phyloP scores from a whole-genome alignment of 92 coral and sea anemone species.

The Porites evermanni region DNA sequence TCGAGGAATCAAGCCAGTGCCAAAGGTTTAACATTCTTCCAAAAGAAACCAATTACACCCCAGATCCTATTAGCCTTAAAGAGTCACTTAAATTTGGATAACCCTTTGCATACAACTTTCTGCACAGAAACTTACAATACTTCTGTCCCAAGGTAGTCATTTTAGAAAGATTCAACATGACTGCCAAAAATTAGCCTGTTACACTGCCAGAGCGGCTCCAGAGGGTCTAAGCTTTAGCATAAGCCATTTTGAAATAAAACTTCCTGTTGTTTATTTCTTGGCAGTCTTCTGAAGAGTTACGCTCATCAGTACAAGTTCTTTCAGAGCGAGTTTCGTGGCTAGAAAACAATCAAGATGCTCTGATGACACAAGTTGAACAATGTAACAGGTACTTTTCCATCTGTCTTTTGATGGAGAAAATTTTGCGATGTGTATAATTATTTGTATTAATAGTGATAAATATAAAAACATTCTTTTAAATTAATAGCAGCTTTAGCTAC shows the following conservation, averaged over 20 bases:
- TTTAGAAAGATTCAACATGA: too few species aligned
- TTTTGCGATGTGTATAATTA: neutral
- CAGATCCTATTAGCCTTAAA: conserved; percentile 23
- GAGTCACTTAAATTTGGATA: neutral
- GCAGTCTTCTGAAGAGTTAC: conserved; percentile 81
- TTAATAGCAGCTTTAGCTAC: too few species aligned
- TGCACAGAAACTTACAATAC: too few species aligned
- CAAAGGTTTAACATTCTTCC: conserved; percentile 17
- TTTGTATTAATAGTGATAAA: too few species aligned
- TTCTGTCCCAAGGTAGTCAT: too few species aligned
- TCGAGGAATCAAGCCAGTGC: neutral
- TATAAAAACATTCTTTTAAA: too few species aligned
- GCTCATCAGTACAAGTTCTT: conserved; percentile 72
- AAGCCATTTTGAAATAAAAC: neutral
- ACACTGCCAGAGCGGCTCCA: neutral
- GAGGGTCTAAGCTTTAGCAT: neutral
- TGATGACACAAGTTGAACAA: conserved; percentile 90
- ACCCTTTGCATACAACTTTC: conserved; percentile 1
- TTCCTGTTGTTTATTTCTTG: conserved; percentile 11
- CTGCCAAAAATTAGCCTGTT: too few species aligned
- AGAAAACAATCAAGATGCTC: conserved; percentile 92
- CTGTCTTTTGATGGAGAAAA: too few species aligned
- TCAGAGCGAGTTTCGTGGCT: conserved; percentile 95
- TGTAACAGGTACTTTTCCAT: conserved; percentile 77
- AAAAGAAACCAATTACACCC: conserved; percentile 26